Percentiles rank a stretch among this genome's conserved stretches.
phyloP scores from a whole-genome alignment of 2,113 vertebrate species.

The Cariama cristata region DNA sequence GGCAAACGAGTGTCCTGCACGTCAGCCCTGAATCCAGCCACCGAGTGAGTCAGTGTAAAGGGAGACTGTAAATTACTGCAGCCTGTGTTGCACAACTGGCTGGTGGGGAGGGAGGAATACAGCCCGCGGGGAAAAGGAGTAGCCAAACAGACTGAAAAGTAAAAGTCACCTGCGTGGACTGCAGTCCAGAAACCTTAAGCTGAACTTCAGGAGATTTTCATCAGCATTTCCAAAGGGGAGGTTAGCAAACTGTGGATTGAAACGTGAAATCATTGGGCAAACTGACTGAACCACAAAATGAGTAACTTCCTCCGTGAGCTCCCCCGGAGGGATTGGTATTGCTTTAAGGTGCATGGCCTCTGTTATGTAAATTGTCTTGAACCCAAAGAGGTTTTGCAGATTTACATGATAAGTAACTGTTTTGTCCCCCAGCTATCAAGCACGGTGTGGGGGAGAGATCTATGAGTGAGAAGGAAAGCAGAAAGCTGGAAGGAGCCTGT shows the following conservation, averaged over 20 bases:
- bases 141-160: conserved; percentile 34
- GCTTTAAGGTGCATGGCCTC: conserved; percentile 4
- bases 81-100: background rate
- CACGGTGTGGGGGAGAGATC: background rate
- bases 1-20: background rate
- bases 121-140: background rate
- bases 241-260: conserved; percentile 32
- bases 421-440: conserved; percentile 12
- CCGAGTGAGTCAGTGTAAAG: background rate
- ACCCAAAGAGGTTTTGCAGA: conserved; percentile 25
- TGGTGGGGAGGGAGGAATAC: background rate
- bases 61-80: background rate
- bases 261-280: conserved; percentile 23
- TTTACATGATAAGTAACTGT: conserved; percentile 39
- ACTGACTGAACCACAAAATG: conserved; percentile 5
- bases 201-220: conserved; percentile 7
- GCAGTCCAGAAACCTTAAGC: background rate
- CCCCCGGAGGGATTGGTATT: background rate
- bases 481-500: background rate
- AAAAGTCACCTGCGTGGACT: conserved; percentile 35
- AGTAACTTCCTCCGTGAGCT: conserved; percentile 45
- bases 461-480: background rate
- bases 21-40: background rate
- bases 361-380: conserved; percentile 46
- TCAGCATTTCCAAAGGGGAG: conserved; percentile 9